These are phyloP conservation scores for Tyto alba DNA, from an alignment of 2,113 vertebrate genomes.

Conservation along the genomic window DNA sequence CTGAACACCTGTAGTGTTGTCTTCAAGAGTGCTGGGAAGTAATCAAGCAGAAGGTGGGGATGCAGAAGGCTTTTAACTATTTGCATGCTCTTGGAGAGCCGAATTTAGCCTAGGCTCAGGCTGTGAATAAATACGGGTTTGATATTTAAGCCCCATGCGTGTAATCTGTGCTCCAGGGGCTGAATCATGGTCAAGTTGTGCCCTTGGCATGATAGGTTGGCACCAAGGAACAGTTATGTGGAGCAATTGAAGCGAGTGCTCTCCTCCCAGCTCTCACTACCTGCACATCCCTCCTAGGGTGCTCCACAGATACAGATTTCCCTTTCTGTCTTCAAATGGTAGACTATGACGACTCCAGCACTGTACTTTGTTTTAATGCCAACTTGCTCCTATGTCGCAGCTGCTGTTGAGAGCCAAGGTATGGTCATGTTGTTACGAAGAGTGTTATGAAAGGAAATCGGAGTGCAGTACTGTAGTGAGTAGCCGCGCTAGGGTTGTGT, in stretches of 20 bases:
- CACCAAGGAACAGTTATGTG: not conserved
- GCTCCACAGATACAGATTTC: not conserved
- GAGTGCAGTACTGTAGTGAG: slow-evolving; percentile 41
- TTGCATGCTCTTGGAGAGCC: not conserved
- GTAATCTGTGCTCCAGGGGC: not conserved
- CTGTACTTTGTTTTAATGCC: slow-evolving; percentile 16
- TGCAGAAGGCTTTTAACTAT: not conserved
- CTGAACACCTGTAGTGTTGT: accelerated
- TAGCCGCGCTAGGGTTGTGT: not conserved
- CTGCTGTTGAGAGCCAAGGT: slow-evolving; percentile 28
- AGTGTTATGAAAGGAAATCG: slow-evolving; percentile 34
- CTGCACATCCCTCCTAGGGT: not conserved
- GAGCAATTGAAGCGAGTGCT: accelerated
- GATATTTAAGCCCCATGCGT: accelerated
- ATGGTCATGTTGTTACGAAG: slow-evolving; percentile 28
- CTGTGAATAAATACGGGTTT: not conserved
- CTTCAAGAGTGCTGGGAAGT: accelerated
- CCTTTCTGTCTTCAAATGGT: not conserved
- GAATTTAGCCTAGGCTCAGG: not conserved
- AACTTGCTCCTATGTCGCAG: slow-evolving; percentile 12
- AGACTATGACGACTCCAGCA: not conserved
- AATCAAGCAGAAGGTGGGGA: accelerated
- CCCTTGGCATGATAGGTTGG: not conserved
- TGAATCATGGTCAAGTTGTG: not conserved
- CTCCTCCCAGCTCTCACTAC: not conserved